These are phyloP conservation scores for Phoeniculus purpureus DNA, from an alignment of 2,797 vertebrate genomes.

Conservation along the genomic window DNA sequence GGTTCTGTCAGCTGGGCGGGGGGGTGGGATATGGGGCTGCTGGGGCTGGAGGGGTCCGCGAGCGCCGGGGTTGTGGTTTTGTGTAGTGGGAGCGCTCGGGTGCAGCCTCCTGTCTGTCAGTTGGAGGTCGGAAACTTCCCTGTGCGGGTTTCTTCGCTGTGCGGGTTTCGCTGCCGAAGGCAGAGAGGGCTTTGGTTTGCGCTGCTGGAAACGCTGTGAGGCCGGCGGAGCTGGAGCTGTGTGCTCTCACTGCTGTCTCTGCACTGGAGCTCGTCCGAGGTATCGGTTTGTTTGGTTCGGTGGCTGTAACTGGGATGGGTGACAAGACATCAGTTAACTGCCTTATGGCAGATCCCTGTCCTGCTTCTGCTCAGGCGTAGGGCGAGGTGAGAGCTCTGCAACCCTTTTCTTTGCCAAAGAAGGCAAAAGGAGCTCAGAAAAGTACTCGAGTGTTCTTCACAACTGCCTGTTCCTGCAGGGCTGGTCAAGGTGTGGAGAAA, in stretches of 20 bases:
- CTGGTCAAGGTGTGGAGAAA: background rate
- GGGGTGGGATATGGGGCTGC: background rate
- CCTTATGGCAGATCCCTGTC: background rate
- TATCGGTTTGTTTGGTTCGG: rapidly evolving
- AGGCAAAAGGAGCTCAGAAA: background rate
- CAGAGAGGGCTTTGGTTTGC: background rate
- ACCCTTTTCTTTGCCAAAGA: background rate
- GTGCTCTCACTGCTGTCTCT: background rate
- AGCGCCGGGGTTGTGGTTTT: background rate
- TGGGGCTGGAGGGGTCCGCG: rapidly evolving
- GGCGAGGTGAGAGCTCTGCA: background rate
- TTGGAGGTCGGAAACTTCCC: no score
- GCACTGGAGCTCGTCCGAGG: rapidly evolving
- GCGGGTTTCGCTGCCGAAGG: background rate
- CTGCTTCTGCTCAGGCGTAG: rapidly evolving
- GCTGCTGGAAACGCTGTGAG: background rate
- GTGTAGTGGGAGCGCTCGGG: background rate
- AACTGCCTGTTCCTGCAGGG: background rate
- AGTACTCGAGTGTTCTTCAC: background rate
- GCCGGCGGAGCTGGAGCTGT: background rate
- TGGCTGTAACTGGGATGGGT: background rate
- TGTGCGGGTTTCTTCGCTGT: no score
- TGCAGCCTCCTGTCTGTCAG: background rate
- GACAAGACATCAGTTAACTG: background rate
- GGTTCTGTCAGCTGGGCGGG: background rate